Conservation (phyloP, 2,797 vertebrate species). For the Dromococcyx pavoninus region DNA sequence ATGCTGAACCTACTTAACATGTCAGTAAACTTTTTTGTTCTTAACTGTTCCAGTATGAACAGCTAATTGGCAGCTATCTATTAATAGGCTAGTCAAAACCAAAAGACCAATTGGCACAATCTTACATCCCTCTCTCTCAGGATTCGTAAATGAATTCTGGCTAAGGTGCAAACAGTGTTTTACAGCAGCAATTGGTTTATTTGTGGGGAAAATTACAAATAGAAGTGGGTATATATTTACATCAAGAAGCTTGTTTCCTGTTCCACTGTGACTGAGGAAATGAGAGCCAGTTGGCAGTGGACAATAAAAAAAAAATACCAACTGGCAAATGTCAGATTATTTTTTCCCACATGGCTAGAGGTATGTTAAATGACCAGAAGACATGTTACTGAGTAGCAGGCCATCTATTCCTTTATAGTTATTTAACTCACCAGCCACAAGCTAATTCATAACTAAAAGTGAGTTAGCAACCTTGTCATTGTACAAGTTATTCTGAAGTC, state of each 20-base stretch:
- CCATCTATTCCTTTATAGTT: slow-evolving; percentile 24
- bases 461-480: background rate
- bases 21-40: background rate
- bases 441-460: background rate
- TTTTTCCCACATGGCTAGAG: slow-evolving; percentile 30
- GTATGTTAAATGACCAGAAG: slow-evolving; percentile 32
- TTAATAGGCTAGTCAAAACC: slow-evolving; percentile 38
- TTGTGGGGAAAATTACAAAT: slow-evolving; percentile 64
- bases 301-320: slow-evolving; percentile 47
- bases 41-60: background rate
- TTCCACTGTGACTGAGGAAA: slow-evolving; percentile 44
- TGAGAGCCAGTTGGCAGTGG: slow-evolving; percentile 24
- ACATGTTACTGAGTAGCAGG: slow-evolving; percentile 35
- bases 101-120: slow-evolving; percentile 34
- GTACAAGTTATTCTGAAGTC: background rate
- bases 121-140: background rate
- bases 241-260: slow-evolving; percentile 62
- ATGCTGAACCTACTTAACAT: background rate
- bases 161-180: slow-evolving; percentile 34
- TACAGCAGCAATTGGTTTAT: slow-evolving; percentile 60
- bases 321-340: slow-evolving; percentile 45
- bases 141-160: slow-evolving; percentile 27
- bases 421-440: slow-evolving; percentile 26
- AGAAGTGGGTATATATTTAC: slow-evolving; percentile 26
- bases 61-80: slow-evolving; percentile 40